Base-by-base conservation (phyloP, 2,888 invertebrate genomes). In the Tubulanus polymorphus region DNA sequence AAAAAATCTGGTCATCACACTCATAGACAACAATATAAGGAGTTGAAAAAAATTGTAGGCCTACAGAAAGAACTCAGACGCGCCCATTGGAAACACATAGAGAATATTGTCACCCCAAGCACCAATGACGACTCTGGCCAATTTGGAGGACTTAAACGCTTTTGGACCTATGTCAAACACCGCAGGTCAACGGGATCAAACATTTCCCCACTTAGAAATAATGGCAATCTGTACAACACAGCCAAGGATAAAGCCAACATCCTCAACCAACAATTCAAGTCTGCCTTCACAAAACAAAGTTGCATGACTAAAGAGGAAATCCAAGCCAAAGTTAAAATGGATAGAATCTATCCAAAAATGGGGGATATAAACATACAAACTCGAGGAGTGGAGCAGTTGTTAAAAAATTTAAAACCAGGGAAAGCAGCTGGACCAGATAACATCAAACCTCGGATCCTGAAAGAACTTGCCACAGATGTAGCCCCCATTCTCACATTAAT, bases 81-180 rank as follows among this genome's bases (percentile, higher is more conserved):
- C 23, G 51, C 48, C 3, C 54, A 51, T 47, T 60, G 60, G 54
- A 20, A 37, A 1, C 55, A 57, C 30, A 29, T 58, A 30, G 50
- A 57, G 48, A 32, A 18, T 32, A 56, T 56, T 18, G 48, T 55
- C 12, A 55, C 54, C 15, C 58, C 55, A 29, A n/a, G n/a, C n/a
- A n/a, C n/a, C n/a, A n/a, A n/a, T n/a, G n/a, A n/a, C n/a, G n/a
- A n/a, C n/a, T n/a, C n/a, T n/a, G n/a, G n/a, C n/a, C n/a, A n/a
- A n/a, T n/a, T n/a, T n/a, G n/a, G n/a, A n/a, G n/a, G n/a, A n/a
- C n/a, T n/a, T n/a, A 32, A 32, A 32, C 35, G 35, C 35, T 32
- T 32, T n/a, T 32, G 35, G 35, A 10, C 10, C 10, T 32, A 12
- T n/a, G n/a, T 32, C 35, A 32, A 32, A 32, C 10, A n/a, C 35